Conservation (phyloP, 2,113 vertebrate genomes). For the Abramis brama region DNA sequence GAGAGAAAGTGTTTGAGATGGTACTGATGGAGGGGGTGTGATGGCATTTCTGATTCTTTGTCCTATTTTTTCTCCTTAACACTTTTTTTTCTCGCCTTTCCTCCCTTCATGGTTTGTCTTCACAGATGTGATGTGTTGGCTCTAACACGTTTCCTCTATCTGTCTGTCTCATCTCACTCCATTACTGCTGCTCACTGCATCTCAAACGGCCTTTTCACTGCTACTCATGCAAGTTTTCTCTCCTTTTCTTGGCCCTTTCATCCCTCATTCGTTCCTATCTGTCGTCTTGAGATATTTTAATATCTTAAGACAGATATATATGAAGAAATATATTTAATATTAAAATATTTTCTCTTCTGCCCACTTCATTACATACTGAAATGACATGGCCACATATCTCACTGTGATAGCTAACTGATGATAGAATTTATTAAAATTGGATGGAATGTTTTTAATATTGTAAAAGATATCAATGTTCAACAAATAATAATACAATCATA, state of each 20-base stretch:
- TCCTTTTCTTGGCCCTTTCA: conserved; percentile 17
- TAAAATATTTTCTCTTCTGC: conserved; percentile 16
- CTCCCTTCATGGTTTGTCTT: conserved; percentile 54
- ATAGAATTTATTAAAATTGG: background rate
- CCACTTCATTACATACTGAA: background rate
- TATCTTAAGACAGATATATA: no score
- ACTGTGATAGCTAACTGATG: background rate
- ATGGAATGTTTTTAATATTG: background rate
- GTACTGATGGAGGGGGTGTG: conserved; percentile 30
- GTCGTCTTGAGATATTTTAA: conserved; percentile 14
- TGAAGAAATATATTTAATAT: no score
- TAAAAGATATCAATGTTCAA: background rate
- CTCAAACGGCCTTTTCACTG: conserved; percentile 4
- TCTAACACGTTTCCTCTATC: conserved; percentile 33
- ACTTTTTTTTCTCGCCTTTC: conserved; percentile 32
- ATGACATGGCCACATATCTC: background rate
- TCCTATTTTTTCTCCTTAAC: background rate
- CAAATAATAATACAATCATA: background rate
- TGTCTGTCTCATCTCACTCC: conserved; percentile 28
- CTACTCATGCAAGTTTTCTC: background rate
- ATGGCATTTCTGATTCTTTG: conserved; percentile 11
- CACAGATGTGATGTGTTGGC: conserved; percentile 8
- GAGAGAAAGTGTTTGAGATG: background rate
- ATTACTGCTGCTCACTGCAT: background rate
- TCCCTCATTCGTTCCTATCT: background rate